phyloP scores from a whole-genome alignment of 2,113 vertebrate genomes.

The Leiothrix lutea region DNA sequence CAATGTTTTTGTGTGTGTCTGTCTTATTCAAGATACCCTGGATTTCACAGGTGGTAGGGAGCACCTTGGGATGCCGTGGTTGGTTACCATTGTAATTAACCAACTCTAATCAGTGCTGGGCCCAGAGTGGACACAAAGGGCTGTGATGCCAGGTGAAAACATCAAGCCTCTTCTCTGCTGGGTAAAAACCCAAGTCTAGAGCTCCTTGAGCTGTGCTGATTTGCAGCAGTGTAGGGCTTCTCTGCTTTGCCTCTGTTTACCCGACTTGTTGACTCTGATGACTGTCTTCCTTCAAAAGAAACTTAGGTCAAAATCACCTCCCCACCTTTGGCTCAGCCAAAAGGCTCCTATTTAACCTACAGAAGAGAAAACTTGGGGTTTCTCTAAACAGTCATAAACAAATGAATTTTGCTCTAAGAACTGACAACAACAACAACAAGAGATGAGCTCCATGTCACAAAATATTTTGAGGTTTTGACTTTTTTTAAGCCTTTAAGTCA shows the following conservation, averaged over 20 bases:
- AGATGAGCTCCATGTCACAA: not conserved
- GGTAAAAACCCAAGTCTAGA: not conserved
- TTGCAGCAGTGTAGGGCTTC: not conserved
- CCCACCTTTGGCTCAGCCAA: not conserved
- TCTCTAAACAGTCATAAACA: not conserved
- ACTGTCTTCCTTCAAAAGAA: not conserved
- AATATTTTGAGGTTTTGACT: not conserved
- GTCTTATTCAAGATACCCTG: not conserved
- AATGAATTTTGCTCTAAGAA: not conserved
- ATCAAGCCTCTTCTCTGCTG: not conserved
- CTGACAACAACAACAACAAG: not conserved
- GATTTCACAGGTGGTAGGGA: conserved; percentile 10
- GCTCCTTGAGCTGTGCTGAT: not conserved
- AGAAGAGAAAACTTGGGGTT: not conserved
- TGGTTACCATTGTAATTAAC: conserved; percentile 29
- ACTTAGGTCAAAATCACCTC: not conserved
- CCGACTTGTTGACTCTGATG: not conserved
- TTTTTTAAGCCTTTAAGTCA: not conserved
- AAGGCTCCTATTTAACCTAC: not conserved
- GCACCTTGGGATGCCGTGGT: not conserved
- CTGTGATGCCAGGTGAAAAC: not conserved
- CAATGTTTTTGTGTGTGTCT: not conserved
- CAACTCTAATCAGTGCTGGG: not conserved
- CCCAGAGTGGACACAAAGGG: not conserved
- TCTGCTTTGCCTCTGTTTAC: not conserved